Evolutionary conservation across 2,888 invertebrate genomes (phyloP).

Genomic region (Eupeodes luniger): DNA sequence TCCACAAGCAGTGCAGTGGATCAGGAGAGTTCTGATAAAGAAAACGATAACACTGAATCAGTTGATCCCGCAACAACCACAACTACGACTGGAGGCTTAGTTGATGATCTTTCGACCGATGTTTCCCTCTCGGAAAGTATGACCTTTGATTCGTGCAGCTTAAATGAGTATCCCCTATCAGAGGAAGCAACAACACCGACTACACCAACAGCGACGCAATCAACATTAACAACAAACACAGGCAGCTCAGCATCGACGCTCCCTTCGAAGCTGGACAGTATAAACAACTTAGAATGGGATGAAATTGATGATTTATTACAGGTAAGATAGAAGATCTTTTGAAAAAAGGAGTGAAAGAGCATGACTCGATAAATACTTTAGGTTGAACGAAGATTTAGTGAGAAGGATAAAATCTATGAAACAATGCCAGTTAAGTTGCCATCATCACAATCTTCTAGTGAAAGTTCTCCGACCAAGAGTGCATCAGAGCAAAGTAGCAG

Average conservation of each 20-base stretch:
- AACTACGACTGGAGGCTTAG: constrained; percentile 81
- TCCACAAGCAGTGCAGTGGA: constrained; percentile 77
- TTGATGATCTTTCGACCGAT: constrained; percentile 83
- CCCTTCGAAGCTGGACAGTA: constrained; percentile 87
- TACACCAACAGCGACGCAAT: constrained; percentile 79
- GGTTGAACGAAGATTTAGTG: constrained; percentile 87
- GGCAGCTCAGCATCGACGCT: constrained; percentile 85
- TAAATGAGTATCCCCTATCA: constrained; percentile 82
- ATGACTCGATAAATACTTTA: constrained; percentile 38
- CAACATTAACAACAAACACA: constrained; percentile 77
- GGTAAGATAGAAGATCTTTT: constrained; percentile 71
- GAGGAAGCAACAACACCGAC: constrained; percentile 82
- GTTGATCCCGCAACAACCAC: constrained; percentile 81
- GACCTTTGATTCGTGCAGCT: constrained; percentile 83
- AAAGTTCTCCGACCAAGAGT: constrained; percentile 82
- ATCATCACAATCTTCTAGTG: constrained; percentile 85
- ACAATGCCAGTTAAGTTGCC: constrained; percentile 88
- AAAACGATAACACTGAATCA: constrained; percentile 83
- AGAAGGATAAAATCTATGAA: constrained; percentile 88
- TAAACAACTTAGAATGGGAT: constrained; percentile 89
- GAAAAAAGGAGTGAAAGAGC: background rate
- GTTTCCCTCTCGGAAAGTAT: constrained; percentile 84
- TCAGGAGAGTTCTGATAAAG: constrained; percentile 75
- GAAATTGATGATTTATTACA: constrained; percentile 89
- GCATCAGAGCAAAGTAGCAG: constrained; percentile 79